Base-by-base conservation (phyloP, 1,140 invertebrate species). In the Zaprionus capensis region DNA sequence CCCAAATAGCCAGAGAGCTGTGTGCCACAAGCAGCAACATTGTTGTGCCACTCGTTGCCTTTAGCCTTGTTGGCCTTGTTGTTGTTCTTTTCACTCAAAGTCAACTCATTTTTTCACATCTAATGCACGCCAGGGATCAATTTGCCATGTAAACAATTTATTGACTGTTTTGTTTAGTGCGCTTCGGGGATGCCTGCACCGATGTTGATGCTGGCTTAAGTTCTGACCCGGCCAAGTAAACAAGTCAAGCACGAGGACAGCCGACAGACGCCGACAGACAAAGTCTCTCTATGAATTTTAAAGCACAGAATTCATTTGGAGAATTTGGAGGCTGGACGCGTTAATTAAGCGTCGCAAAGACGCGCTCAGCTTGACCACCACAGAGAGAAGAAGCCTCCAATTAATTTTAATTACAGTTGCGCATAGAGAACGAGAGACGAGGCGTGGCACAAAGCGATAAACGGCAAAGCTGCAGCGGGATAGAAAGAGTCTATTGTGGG, bases 141-240 rank as follows among this genome's bases (percentile, higher is more conserved):
- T 91, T 91, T 90, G 90, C 83, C 75, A 85, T 91, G 81, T 91
- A 86, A 86, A 91, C 87, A 91, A 91, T 91, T 91, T 90, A 90
- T 90, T 90, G 86, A 91, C 81, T 90, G 77, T 86, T 86, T 86
- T 78, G 80, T 86, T 90, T 86, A 91, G 86, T 90, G 82, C 77
- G 86, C 86, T 90, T 87, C 82, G 86, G 86, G 86, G 86, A 90
- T 86, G 85, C 68, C 76, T 81, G 62, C 51, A 41, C 14, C 38
- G 38, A 2, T n/a, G 36, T 28, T 34, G 11, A 56, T 46, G 38
- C 26, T 74, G 57, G 73, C 61, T 73, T 57, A 64, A 80, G 77
- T 81, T 90, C 79, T 46, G 46, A 44, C 49, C 59, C 41, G 66
- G 44, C 67, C 14, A 65, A 83, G 74, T 72, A 67, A 72, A 59